phyloP scores from a whole-genome alignment of 2,113 vertebrate species.

The Bubalus kerabau region DNA sequence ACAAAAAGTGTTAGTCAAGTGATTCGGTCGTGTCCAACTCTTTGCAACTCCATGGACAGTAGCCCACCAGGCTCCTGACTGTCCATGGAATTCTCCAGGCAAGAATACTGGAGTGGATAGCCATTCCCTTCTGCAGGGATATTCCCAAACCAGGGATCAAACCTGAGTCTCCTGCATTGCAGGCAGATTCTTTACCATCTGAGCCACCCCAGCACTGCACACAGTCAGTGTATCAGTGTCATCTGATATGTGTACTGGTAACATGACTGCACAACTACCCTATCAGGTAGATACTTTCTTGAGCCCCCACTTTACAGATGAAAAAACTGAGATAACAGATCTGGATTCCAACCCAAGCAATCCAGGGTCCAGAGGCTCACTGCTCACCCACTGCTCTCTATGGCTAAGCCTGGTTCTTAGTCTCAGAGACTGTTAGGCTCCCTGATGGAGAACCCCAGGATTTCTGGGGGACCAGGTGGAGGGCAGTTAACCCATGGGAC shows the following conservation, averaged over 20 bases:
- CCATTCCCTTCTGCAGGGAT: not conserved
- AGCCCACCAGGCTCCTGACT: not conserved
- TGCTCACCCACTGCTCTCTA: not conserved
- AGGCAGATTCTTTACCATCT: not conserved
- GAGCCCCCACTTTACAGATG: not conserved
- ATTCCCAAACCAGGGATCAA: not conserved
- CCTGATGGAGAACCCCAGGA: not conserved
- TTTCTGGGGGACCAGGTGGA: not conserved
- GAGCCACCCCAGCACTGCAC: not conserved
- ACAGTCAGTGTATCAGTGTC: too few species aligned
- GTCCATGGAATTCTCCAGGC: not conserved
- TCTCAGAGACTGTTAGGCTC: not conserved
- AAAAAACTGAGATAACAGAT: not conserved
- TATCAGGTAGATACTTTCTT: not conserved
- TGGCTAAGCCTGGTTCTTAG: not conserved
- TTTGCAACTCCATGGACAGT: not conserved
- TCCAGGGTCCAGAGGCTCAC: not conserved
- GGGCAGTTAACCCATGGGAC: not conserved
- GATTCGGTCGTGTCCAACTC: not conserved
- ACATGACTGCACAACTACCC: accelerated
- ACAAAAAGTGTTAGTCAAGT: not conserved
- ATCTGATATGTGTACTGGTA: accelerated
- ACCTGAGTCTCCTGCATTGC: not conserved
- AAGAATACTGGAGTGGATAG: not conserved
- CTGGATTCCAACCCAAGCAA: not conserved